Percentiles rank a stretch among this genome's conserved stretches.
These are phyloP conservation scores for Lymantria dispar DNA, from an alignment of 2,888 invertebrate genomes.

Conservation along the genomic window DNA sequence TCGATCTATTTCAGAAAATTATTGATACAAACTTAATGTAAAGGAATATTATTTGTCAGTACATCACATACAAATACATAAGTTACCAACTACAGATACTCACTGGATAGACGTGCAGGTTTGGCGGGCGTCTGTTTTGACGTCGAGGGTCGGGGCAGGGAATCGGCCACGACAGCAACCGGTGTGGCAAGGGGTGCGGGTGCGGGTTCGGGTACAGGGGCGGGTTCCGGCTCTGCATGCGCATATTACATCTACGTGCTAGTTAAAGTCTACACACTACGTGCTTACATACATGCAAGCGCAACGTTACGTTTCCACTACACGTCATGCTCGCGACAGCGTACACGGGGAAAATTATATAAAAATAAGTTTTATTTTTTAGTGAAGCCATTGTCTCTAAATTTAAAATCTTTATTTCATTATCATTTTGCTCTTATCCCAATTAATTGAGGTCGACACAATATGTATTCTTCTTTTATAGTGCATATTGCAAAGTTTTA, in stretches of 20 bases:
- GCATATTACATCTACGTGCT: conserved; percentile 74
- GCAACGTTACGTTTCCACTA: conserved; percentile 32
- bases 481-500: too few species aligned
- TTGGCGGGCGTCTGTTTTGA: conserved; percentile 71
- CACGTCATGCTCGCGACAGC: conserved; percentile 37
- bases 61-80: not conserved
- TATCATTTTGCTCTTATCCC: too few species aligned
- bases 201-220: conserved; percentile 32
- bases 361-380: too few species aligned
- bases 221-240: conserved; percentile 67
- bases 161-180: conserved; percentile 28
- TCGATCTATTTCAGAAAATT: too few species aligned
- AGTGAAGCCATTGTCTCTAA: too few species aligned
- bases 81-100: conserved; percentile 50
- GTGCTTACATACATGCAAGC: conserved; percentile 55
- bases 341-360: conserved; percentile 10
- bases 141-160: conserved; percentile 49
- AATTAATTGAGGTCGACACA: too few species aligned
- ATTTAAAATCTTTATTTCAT: too few species aligned
- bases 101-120: conserved; percentile 75
- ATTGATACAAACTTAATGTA: too few species aligned
- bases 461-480: too few species aligned
- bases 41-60: not conserved
- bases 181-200: conserved; percentile 28
- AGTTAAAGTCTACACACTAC: conserved; percentile 68